Conservation (phyloP, 2,797 vertebrate genomes). For the Heliangelus exortis region DNA sequence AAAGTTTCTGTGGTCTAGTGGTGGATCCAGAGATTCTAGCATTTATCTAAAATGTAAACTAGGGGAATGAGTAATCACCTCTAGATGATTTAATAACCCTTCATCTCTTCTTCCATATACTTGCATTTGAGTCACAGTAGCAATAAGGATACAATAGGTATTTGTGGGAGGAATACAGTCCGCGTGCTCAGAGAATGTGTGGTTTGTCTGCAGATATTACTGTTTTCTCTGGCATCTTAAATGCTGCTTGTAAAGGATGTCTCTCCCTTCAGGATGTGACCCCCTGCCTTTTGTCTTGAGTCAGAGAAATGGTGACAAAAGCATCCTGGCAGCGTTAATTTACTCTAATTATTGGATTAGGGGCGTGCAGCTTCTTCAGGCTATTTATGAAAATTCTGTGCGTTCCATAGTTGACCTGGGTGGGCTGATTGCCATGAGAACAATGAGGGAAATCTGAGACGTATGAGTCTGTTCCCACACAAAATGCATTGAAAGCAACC, state of each 20-base stretch:
- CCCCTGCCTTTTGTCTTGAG: neutral
- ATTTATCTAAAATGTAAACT: neutral
- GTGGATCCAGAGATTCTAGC: neutral
- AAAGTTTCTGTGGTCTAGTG: neutral
- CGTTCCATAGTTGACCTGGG: neutral
- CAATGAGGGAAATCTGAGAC: neutral
- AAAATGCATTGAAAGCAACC: neutral
- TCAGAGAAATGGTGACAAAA: neutral
- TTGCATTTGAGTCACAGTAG: constrained; percentile 32
- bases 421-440: neutral
- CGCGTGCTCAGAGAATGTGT: fast-evolving
- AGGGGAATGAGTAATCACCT: constrained; percentile 24
- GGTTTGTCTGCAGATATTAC: constrained; percentile 29
- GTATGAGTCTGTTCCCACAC: neutral
- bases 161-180: constrained; percentile 24
- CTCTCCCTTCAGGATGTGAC: neutral
- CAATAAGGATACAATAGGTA: constrained; percentile 24
- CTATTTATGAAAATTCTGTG: neutral
- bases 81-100: constrained; percentile 14
- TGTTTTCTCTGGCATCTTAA: constrained; percentile 14
- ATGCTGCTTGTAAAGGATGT: neutral
- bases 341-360: neutral
- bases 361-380: neutral
- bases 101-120: neutral
- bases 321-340: neutral